Base-by-base conservation (phyloP, 2,888 invertebrate species). In the Meiosimyza platycephala region DNA sequence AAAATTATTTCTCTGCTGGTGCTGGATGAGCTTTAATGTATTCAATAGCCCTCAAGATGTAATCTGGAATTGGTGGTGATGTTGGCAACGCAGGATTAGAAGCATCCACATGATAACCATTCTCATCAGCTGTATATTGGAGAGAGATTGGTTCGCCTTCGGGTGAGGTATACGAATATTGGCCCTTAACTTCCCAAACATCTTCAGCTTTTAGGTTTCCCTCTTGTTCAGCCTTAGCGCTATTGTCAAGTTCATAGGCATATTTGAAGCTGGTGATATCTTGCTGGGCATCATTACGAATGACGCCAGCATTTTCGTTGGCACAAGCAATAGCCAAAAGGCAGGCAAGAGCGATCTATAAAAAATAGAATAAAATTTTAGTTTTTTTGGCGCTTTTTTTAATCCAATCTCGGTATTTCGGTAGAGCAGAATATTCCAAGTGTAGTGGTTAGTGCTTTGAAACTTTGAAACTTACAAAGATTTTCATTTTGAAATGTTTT, bases 261-360 rank as follows among this genome's bases (percentile, higher is more conserved):
- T 72, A 78, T 12, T 71, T 69, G 64, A 76, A 78, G 40, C 70
- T 62, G 18, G 75, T 78, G 7, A 73, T 51, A 18, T 57, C 65
- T 28, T 77, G 77, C 16, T 74, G 73, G 16, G 62, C 70, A 1
- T 73, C 77, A 47, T 76, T 76, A n/a, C 73, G 75, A n/a, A 79
- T 16, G 9, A 78, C 75, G n/a, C 63, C 13, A 9, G 76, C 78
- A 2, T 80, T 76, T 13, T 78, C 77, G n/a, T 57, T 65, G 57
- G 78, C 80, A 22, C 68, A 62, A 22, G 72, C 78, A 33, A 78
- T 18, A 60, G 76, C 79, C 71, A 76, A 65, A 60, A 78, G 47
- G 76, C 78, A 78, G 68, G 76, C 77, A 59, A 79, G 54, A 47
- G 74, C 76, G 50, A 79, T 72, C 78, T 79, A 16, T 16, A 16